Percentiles rank a stretch among this genome's conserved stretches.
phyloP scores from a whole-genome alignment of 1,140 invertebrate species.

The Oncopodura yosiiana region DNA sequence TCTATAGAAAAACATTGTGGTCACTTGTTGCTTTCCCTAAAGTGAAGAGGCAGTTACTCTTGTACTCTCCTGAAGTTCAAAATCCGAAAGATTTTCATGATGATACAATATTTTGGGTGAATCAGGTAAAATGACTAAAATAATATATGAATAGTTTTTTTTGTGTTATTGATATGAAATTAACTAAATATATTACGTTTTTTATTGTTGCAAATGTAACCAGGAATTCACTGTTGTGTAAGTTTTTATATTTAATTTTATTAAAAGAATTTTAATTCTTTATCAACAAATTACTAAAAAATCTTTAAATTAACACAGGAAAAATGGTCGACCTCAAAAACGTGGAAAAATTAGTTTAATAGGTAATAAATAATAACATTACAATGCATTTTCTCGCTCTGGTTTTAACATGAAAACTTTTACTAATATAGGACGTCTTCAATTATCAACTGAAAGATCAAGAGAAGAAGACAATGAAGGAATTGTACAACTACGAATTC shows the following conservation, averaged over 20 bases:
- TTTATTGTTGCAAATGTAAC: too few species aligned
- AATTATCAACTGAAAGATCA: conserved; percentile 86
- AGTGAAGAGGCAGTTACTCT: conserved; percentile 80
- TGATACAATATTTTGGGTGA: conserved; percentile 88
- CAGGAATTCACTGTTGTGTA: conserved; percentile 78
- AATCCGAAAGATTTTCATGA: conserved; percentile 89
- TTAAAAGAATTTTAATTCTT: background rate
- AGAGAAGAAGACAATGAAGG: conserved; percentile 96
- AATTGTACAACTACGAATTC: conserved; percentile 87
- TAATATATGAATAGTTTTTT: too few species aligned
- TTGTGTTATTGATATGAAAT: too few species aligned
- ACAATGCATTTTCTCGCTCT: too few species aligned
- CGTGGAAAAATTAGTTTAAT: conserved; percentile 91
- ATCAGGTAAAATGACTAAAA: too few species aligned
- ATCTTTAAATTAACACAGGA: conserved; percentile 45
- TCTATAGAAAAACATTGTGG: too few species aligned
- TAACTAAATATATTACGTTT: too few species aligned
- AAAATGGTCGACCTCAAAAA: conserved; percentile 89
- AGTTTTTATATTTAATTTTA: conserved; percentile 37
- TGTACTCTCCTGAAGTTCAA: conserved; percentile 65
- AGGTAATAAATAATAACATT: too few species aligned
- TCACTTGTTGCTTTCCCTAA: conserved; percentile 95
- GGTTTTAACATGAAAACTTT: too few species aligned
- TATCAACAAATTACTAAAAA: conserved; percentile 10
- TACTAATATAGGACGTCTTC: conserved; percentile 84